Evolutionary conservation across 2,113 vertebrate species (phyloP).

Genomic region (Corynorhinus townsendii): DNA sequence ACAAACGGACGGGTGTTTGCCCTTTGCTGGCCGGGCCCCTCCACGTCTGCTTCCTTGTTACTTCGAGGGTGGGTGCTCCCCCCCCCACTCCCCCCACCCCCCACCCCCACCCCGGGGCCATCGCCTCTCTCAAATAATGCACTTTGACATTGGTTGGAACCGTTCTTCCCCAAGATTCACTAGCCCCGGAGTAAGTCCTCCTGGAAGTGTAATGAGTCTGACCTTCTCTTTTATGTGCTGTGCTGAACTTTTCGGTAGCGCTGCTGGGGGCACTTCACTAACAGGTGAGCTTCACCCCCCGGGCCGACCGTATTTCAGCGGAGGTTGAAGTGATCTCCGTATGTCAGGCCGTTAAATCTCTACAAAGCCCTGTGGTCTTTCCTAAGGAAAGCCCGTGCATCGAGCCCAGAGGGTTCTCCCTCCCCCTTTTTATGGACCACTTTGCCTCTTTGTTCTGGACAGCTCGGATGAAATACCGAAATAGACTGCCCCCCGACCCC

Average conservation of each 20-base stretch:
- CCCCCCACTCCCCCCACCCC: no score
- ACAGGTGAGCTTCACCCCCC: slow-evolving; percentile 53
- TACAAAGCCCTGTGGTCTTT: slow-evolving; percentile 59
- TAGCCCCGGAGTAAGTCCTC: slow-evolving; percentile 20
- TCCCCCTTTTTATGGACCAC: slow-evolving; percentile 57
- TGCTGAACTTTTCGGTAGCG: slow-evolving; percentile 53
- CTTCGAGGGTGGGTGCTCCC: not conserved
- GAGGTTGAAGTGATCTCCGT: slow-evolving; percentile 61
- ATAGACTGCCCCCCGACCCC: not conserved
- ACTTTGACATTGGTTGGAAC: not conserved
- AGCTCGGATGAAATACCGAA: slow-evolving; percentile 21
- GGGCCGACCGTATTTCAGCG: slow-evolving; percentile 64
- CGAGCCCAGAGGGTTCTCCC: slow-evolving; percentile 28
- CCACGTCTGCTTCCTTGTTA: not conserved
- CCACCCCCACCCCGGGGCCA: no score
- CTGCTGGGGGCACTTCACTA: slow-evolving; percentile 59
- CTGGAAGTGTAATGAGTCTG: slow-evolving; percentile 63
- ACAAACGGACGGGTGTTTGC: not conserved
- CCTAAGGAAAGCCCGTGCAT: slow-evolving; percentile 61
- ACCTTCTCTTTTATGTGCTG: slow-evolving; percentile 72
- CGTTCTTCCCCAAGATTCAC: slow-evolving; percentile 21
- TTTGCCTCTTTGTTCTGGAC: slow-evolving; percentile 42
- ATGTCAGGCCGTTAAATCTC: slow-evolving; percentile 59
- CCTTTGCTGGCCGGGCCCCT: not conserved
- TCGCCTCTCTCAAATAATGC: not conserved